Conservation (phyloP, 2,113 vertebrate species). For the Lipophrys pholis region DNA sequence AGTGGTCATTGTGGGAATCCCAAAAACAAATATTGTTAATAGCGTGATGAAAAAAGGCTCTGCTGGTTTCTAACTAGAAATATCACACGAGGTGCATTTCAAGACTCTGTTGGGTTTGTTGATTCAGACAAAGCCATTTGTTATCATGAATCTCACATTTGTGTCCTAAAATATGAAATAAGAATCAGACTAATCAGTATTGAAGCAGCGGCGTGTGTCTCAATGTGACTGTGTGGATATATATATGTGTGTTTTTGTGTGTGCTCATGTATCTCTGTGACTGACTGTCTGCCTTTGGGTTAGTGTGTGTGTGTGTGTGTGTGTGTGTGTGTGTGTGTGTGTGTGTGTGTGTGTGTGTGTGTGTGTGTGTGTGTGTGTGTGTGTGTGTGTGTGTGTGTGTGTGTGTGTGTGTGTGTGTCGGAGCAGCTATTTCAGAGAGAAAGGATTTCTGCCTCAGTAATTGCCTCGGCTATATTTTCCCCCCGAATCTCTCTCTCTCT, state of each 20-base stretch:
- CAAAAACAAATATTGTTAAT: too few relatives aligned
- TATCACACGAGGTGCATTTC: too few relatives aligned
- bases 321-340: conserved; percentile 58
- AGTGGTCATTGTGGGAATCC: too few relatives aligned
- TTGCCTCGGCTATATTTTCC: conserved; percentile 74
- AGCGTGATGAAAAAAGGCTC: too few relatives aligned
- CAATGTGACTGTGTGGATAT: not conserved
- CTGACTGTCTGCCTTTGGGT: not conserved
- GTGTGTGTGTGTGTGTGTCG: conserved; percentile 61
- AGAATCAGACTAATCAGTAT: not conserved
- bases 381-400: conserved; percentile 12
- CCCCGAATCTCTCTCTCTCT: conserved; percentile 24
- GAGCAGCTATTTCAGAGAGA: conserved; percentile 80
- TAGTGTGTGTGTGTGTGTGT: not conserved
- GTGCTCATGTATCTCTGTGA: not conserved
- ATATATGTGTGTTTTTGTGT: not conserved
- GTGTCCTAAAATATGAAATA: not conserved
- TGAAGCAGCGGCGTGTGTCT: not conserved
- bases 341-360: conserved; percentile 6
- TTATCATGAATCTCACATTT: too few relatives aligned
- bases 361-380: not conserved
- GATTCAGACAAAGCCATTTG: too few relatives aligned
- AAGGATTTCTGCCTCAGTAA: conserved; percentile 81
- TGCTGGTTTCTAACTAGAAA: too few relatives aligned
- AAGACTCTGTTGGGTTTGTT: too few relatives aligned